Base-by-base conservation (phyloP, 2,888 invertebrate genomes). In the Asteroscopus sphinx region DNA sequence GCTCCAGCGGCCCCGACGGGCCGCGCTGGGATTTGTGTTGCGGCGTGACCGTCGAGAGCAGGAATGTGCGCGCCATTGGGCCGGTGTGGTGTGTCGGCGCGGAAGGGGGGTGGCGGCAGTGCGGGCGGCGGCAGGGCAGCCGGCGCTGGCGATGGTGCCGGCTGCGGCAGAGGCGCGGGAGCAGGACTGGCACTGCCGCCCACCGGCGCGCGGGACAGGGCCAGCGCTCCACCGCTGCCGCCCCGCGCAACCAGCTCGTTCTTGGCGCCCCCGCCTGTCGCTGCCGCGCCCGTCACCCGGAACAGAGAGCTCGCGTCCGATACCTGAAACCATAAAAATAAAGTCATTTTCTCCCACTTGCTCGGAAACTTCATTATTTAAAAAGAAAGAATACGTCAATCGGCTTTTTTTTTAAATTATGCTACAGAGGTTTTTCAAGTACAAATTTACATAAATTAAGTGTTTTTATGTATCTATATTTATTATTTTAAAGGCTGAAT, bases 71-170 rank as follows among this genome's bases (percentile, higher is more conserved):
- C 93, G 66, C 90, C 86, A 78, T 84, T 90, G 62, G 89, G 80
- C 25, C 92, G 85, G 70, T 91, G 90, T 33, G 91, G 91, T 12
- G 91, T 88, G 79, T 92, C 92, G 75, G 90, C 90, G 87, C 95
- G 95, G 88, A 95, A 96, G 73, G 95, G 95, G 76, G 95, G 95
- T 77, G 96, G 96, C 68, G 95, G 96, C 72, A 95, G 93, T 72
- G 95, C 95, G 77, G 96, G 95, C 76, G 96, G 95, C 66, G 96
- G 96, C 77, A 96, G 92, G 73, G 95, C 95, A 79, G 96, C 96
- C 78, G 96, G 96, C 81, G 96, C 96, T 77, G 96, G 96, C 79
- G 96, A 96, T 62, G 96, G 96, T 72, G 95, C 95, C 71, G 96
- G 96, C 76, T 95, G 95, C 73, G 96, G 96, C 75, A 96, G 95